These are phyloP conservation scores for Tetrax tetrax DNA, from an alignment of 2,113 vertebrate genomes.

Conservation along the genomic window DNA sequence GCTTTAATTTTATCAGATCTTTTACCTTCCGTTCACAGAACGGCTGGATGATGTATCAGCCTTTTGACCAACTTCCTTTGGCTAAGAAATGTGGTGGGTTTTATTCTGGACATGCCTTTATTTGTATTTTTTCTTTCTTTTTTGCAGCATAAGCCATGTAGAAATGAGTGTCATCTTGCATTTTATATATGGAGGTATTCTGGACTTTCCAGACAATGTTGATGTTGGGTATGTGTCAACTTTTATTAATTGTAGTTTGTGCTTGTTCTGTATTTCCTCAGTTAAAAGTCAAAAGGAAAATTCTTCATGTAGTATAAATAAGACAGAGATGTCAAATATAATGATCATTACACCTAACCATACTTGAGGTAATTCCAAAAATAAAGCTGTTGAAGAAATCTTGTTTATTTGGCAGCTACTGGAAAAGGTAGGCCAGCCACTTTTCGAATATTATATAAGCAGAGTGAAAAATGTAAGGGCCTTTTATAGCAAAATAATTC, in stretches of 20 bases:
- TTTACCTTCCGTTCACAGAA: neutral
- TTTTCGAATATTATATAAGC: neutral
- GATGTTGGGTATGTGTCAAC: conserved; percentile 83
- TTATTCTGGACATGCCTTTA: neutral
- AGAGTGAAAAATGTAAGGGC: neutral
- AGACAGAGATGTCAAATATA: neutral
- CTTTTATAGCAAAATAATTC: neutral
- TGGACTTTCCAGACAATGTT: conserved; percentile 86
- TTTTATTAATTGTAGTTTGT: neutral
- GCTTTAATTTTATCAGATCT: neutral
- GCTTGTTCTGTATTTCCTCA: neutral
- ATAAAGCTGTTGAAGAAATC: neutral
- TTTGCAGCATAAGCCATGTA: conserved; percentile 83
- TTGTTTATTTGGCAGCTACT: neutral
- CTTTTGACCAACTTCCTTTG: neutral
- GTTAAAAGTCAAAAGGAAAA: conserved; percentile 1
- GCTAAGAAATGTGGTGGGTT: neutral
- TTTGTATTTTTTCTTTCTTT: conserved; percentile 13
- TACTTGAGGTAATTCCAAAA: conserved; percentile 11
- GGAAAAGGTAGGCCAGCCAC: neutral
- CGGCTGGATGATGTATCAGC: neutral
- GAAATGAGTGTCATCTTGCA: conserved; percentile 90
- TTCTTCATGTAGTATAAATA: neutral
- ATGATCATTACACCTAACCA: conserved; percentile 1
- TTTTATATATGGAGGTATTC: conserved; percentile 91